Base-by-base conservation (phyloP, 2,797 vertebrate genomes). In the Percopsis omiscomaycus region DNA sequence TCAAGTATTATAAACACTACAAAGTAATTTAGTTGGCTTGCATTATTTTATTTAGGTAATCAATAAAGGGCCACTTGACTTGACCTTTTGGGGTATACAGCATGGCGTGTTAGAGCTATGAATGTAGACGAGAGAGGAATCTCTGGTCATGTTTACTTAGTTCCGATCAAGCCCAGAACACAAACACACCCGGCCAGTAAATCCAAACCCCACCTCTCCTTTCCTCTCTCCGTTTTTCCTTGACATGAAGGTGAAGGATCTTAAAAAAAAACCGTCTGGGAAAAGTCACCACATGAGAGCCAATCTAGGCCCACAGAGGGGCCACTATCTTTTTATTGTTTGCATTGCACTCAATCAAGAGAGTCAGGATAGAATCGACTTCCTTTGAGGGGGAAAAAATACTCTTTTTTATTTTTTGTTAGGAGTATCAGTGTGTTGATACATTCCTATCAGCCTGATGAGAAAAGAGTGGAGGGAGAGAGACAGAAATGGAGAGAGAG, bases 381-480 rank as follows among this genome's bases (percentile, higher is more conserved):
- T 56, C 55, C 56, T 76, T 59, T 70, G 68, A 79, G 58, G 28
- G 60, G 51, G 32, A 55, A 54, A 60, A 66, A 60, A 72, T 50
- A 5, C 54, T 49, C 13, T 4, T 47, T 52, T n/a, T 56, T 42
- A 3, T 47, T 52, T 32, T 58, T 60, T 59, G 27, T 16, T 47
- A 48, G 32, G 15, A 55, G 69, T 78, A 63, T 78, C 64, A 3
- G 68, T 66, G n/a, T 69, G 66, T 75, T 66, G 78, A 74, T 59
- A 77, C 68, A 88, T 86, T 89, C 77, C 78, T 75, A 45, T 2
- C 22, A 29, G 10, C 47, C 59, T 73, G 82, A 86, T 81, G 73
- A 73, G 59, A 71, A 56, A 51, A 67, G 32, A 70, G 73, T 55
- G 52, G 50, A 42, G 57, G 42, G 37, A 42, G 3, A 59, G 29